Evolutionary conservation across 2,113 vertebrate species (phyloP), one percentile per base, ranked within the genome.

Genomic region (Podiceps cristatus): DNA sequence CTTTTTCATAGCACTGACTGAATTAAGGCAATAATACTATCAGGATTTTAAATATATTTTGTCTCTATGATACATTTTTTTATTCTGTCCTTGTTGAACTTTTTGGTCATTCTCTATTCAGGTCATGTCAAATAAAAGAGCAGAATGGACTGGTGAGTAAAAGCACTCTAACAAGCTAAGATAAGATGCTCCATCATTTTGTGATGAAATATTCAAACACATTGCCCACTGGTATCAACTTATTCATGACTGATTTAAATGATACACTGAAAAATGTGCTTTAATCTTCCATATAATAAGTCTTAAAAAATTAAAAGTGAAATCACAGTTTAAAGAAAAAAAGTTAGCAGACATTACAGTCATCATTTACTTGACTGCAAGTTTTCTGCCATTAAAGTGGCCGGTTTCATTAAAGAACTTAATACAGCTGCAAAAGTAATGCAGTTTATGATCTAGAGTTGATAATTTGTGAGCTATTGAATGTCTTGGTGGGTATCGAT

Each of bases 191-290:
- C 44, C 83, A 89, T 94, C 86, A 80, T 52, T 96, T 96, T 91
- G 63, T 87, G 80, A 97, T 98, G 92, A 98, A 98, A 98, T 97
- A 98, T 96, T 98, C 91, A 98, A 94, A 94, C 71, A 92, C 62
- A 33, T 69, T 95, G 96, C 88, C 96, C 90, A 95, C 73, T 86
- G 83, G 73, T 97, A 93, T 92, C 96, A 97, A 79, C 85, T 94
- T 95, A 95, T 92, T 96, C 85, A 83, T 93, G 95, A 97, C 81
- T 96, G 97, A 95, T 96, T 97, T 96, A 97, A 98, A 97, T 96
- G 91, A 98, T 97, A 97, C 52, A 74, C 89, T 95, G 49, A 93
- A 93, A 96, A 96, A 72, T 75, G 49, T 87, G 49, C 75, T 97
- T 98, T 98, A 95, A 96, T 98, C 92, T 97, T 94, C 95, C 76